Conservation (phyloP, 2,888 invertebrate species). For the Palloptera scutellata region DNA sequence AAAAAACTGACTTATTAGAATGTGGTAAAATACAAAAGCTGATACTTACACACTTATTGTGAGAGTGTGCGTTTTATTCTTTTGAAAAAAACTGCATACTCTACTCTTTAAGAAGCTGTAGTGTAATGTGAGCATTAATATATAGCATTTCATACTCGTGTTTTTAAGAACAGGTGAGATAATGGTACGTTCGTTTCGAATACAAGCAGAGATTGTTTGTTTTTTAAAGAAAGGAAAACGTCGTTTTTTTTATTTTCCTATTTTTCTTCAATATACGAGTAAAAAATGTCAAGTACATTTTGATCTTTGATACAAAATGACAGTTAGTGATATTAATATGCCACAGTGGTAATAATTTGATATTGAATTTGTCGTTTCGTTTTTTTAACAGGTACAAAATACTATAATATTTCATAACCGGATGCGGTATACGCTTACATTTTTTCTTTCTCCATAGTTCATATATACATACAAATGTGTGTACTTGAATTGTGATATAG, state of each 20-base stretch:
- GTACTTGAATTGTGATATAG: constrained; percentile 8
- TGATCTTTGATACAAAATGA: constrained; percentile 21
- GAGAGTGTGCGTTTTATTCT: background rate
- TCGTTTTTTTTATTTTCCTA: background rate
- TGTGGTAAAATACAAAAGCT: constrained; percentile 2
- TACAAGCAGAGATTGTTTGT: background rate
- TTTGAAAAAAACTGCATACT: no score
- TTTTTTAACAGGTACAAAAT: constrained; percentile 13
- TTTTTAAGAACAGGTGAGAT: constrained; percentile 24
- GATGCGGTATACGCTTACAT: constrained; percentile 32
- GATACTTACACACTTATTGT: background rate
- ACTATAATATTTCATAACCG: constrained; percentile 29
- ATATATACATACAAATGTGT: no score
- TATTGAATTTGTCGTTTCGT: background rate
- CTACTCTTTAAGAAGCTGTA: background rate
- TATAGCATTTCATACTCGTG: background rate
- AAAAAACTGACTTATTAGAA: constrained; percentile 52
- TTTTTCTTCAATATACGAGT: background rate
- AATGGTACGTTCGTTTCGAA: no score
- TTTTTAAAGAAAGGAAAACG: background rate
- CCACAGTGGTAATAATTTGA: constrained; percentile 4
- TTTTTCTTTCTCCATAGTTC: constrained; percentile 14
- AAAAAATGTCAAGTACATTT: constrained; percentile 5
- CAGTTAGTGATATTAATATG: constrained; percentile 13
- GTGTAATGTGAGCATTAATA: constrained; percentile 21